These are phyloP conservation scores for Condylura cristata DNA, from an alignment of 2,113 vertebrate genomes.

Conservation along the genomic window DNA sequence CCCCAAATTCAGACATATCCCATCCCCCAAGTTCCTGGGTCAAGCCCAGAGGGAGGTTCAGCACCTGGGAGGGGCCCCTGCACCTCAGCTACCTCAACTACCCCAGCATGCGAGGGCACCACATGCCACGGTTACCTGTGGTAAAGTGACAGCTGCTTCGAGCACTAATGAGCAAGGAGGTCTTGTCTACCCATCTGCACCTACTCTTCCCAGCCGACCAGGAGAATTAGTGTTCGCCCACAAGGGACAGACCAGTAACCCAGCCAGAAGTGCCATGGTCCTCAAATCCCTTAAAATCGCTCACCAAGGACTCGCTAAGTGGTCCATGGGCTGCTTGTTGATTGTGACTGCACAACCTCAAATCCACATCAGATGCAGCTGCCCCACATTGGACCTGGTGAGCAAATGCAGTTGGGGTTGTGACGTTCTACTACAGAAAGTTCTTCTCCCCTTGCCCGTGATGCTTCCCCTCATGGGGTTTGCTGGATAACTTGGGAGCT, in stretches of 20 bases:
- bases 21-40: too few relatives aligned
- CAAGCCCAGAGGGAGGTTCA: too few relatives aligned
- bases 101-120: background rate
- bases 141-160: background rate
- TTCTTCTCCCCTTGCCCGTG: too few relatives aligned
- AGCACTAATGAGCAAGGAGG: too few relatives aligned
- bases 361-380: background rate
- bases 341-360: background rate
- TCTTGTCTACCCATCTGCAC: fast-evolving
- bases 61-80: background rate
- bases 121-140: fast-evolving
- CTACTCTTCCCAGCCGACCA: background rate
- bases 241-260: background rate
- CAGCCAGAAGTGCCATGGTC: background rate
- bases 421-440: too few relatives aligned
- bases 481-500: too few relatives aligned
- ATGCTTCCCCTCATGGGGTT: too few relatives aligned
- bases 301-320: too few relatives aligned
- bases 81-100: background rate
- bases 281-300: fast-evolving
- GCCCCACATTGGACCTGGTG: fast-evolving
- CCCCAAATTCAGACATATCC: background rate
- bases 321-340: too few relatives aligned
- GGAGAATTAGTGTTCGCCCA: fast-evolving
- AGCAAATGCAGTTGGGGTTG: too few relatives aligned